Evolutionary conservation across 2,888 invertebrate species (phyloP), one percentile per base, ranked within the genome.

Genomic region (Coremacera marginata): DNA sequence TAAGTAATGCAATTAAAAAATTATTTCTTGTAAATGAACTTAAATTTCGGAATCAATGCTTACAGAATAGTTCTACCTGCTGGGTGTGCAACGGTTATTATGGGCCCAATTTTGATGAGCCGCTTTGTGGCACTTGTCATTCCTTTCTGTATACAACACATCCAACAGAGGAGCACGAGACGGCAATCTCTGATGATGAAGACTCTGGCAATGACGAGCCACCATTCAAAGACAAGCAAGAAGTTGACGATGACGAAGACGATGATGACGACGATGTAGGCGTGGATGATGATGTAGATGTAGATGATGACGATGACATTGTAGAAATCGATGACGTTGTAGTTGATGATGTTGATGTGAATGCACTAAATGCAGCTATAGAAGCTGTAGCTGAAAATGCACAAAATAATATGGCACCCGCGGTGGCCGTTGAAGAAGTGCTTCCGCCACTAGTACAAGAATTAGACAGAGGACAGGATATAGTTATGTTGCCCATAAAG

Each of bases 181-280:
- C 86, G 72, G 92, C 92, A 80, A 91, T 92, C 78, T 94, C 95
- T 5, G 97, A 97, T 76, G 96, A 96, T 83, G 95, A 95, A 82
- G 97, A 98, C 88, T 97, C 97, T 0, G 98, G 98, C 0, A 98
- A 97, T 87, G 98, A 98, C 87, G 98, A 98, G 87, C 97, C 97
- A 0, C 89, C 89, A 0, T 89, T 89, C 57, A 89, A 89, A 77
- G 89, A 89, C 57, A 89, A 87, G 77, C 86, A 85, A 72, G 84
- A 82, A 71, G 81, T 81, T 27, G 81, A 81, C 70, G 81, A 81
- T 63, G 83, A 82, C 51, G 82, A 80, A 27, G 82, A 82, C 44
- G 87, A 84, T 11, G 87, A 86, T n/a, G 88, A 86, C n/a, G 88
- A 87, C 67, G 83, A 83, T 5, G 87, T 84, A 11, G 88, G 86